A percentile compares a stretch with the other conserved stretches of the same genome.
Conservation (phyloP, 2,113 vertebrate species). For the Tichodroma muraria region DNA sequence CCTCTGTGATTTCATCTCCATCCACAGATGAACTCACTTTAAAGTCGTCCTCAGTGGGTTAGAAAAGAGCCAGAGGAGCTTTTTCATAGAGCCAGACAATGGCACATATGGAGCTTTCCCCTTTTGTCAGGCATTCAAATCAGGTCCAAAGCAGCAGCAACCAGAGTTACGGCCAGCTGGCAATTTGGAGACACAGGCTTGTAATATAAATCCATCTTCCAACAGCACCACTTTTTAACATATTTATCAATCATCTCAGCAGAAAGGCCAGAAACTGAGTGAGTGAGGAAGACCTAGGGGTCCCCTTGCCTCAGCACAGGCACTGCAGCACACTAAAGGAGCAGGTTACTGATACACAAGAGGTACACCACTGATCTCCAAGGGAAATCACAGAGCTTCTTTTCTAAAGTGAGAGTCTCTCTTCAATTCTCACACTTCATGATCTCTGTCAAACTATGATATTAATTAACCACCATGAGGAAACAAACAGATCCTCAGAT, state of each 20-base stretch:
- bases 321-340: neutral
- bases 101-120: neutral
- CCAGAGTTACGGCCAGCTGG: neutral
- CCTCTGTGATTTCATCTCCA: neutral
- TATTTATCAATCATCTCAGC: neutral
- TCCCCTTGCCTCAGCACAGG: neutral
- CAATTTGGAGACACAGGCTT: neutral
- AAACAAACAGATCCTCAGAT: neutral
- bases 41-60: neutral
- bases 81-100: neutral
- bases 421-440: neutral
- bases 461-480: neutral
- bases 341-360: neutral
- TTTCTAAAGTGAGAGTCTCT: neutral
- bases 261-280: neutral
- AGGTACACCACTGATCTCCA: neutral
- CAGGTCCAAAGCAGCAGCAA: neutral
- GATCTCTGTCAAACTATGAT: neutral
- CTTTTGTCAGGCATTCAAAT: neutral
- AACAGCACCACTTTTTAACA: neutral
- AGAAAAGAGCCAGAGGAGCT: neutral
- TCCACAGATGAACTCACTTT: neutral
- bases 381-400: neutral
- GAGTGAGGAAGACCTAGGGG: neutral
- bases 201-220: neutral